Base-by-base conservation (phyloP, 2,797 vertebrate genomes). In the Bradypodion ventrale region DNA sequence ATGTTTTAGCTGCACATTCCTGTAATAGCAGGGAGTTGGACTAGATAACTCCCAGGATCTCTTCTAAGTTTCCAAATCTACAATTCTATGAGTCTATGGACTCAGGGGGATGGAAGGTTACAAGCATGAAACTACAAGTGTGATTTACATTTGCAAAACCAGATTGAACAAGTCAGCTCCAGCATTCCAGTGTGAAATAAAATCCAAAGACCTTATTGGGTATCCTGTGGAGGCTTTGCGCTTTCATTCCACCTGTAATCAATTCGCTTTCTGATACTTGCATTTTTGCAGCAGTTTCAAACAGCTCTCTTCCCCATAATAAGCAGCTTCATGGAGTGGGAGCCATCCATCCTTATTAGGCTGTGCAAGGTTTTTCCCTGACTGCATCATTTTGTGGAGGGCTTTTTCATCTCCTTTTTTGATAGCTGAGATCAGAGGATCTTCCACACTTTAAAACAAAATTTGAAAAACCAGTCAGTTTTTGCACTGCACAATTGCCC, bases 261-360 rank as follows among this genome's bases (percentile, higher is more conserved):
- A 72, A 32, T 76, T 80, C 7, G 83, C 86, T 87, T 82, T 86
- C 83, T 5, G 80, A 90, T 86, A 92, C 95, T 95, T 92, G 98
- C 98, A 97, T 95, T 88, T 96, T 75, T 99, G 96, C 62, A 99
- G 89, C 60, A 95, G 88, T 90, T 94, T 97, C 83, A 98, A 82
- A 87, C 98, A 98, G 85, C 94, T 94, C 5, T 93, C 91, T 94
- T 97, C 96, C 40, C 98, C 98, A 6, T 96, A 97, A 93, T 95
- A 97, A 0, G 97, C 98, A 2, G 98, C 98, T 91, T 98, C 96
- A 0, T 99, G 98, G 78, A 99, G 89, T 1, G 97, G 97, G 85
- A 97, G 95, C 98, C 98, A 99, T 74, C 98, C 98, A 0, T 98
- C 97, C 83, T 96, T 95, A 93, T 97, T 97, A 86, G 97, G 96